These are phyloP conservation scores for Platysternon megacephalum DNA, from an alignment of 2,113 vertebrate species.

Conservation along the genomic window DNA sequence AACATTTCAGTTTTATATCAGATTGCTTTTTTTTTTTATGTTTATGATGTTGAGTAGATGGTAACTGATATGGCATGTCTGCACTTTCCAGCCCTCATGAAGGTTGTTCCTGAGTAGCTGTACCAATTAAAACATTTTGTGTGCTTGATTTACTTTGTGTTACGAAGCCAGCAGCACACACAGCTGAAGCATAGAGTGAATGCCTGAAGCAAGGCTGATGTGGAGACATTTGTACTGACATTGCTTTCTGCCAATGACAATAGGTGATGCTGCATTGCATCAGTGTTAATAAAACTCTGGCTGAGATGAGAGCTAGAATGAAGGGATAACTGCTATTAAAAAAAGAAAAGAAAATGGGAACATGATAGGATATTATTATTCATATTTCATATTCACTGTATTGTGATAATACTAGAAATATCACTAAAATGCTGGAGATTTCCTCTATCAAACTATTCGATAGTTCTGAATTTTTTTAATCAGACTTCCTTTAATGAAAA, in stretches of 20 bases:
- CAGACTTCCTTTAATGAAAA: not conserved
- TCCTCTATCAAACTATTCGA: not conserved
- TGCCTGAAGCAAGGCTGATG: not conserved
- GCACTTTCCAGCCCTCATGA: not conserved
- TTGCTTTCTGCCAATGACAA: slow-evolving; percentile 11
- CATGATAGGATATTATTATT: not conserved
- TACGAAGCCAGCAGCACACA: not conserved
- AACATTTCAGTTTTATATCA: not conserved
- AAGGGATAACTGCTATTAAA: fast-evolving
- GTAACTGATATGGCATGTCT: fast-evolving
- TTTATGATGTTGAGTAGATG: fast-evolving
- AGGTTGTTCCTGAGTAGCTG: not conserved
- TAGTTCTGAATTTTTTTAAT: not conserved
- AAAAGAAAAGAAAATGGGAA: not conserved
- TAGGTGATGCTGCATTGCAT: not conserved
- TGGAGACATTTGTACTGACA: not conserved
- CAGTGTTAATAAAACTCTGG: not conserved
- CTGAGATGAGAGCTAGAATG: fast-evolving
- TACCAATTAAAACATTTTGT: not conserved
- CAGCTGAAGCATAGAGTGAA: not conserved
- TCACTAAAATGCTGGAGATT: not conserved
- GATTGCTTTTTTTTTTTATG: fast-evolving
- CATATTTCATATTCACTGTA: not conserved
- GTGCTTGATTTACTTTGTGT: slow-evolving; percentile 11
- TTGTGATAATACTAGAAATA: not conserved